Evolutionary conservation across 2,113 vertebrate species (phyloP), one percentile per base, ranked within the genome.

Genomic region (Rousettus leschenaultii): DNA sequence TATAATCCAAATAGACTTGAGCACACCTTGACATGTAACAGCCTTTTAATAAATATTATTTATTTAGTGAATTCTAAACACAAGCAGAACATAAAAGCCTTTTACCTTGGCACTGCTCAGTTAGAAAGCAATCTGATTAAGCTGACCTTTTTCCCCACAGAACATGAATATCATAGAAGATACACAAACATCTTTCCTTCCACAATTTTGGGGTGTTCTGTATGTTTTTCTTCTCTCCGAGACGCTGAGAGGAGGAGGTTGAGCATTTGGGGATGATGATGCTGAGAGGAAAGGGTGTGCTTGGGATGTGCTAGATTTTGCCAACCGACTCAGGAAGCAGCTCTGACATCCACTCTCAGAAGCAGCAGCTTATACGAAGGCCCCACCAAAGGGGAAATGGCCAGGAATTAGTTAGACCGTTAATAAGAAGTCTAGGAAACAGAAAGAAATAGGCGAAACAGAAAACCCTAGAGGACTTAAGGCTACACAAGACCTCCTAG

Each of bases 341-440:
- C 83, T 78, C 70, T 93, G 89, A 97, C 95, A 97, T 71, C 93
- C 93, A 68, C 70, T 53, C 55, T 87, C 75, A 94, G 59, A 85
- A 68, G 45, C 3, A 96, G 91, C 51, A 13, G 55, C n/a, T 95
- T 0, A 0, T 7, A 80, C 68, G n/a, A 86, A 80, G 91, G 45
- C 38, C 63, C 1, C 9, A 0, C 48, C 2, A 0, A 82, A 43
- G 59, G 35, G 26, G 30, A 33, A 35, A 74, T 1, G 18, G 78
- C 53, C 45, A 61, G 63, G 45, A 78, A 66, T 6, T 0, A 15
- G 73, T 0, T 35, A 88, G 11, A 74, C 83, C n/a, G 33, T 26
- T 2, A 0, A 30, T 0, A 5, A 96, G 73, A 33, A 87, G 95
- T 22, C 22, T 65, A 38, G 22, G 51, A 83, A 53, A 91, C 53